These are phyloP conservation scores for Hyperopisus bebe DNA, from an alignment of 2,113 vertebrate species.

Conservation along the genomic window DNA sequence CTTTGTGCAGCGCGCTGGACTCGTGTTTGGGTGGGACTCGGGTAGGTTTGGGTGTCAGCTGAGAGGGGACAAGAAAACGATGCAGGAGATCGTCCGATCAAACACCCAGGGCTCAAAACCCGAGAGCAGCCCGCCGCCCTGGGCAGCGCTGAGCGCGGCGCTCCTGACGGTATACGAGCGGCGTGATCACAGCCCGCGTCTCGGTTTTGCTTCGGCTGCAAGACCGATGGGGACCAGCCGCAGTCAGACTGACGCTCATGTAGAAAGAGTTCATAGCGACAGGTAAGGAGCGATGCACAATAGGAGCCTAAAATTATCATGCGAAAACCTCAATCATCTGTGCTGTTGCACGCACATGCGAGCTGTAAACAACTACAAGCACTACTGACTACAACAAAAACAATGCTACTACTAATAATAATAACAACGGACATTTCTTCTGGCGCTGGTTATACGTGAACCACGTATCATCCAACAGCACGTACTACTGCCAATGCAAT, in stretches of 20 bases:
- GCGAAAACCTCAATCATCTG: background rate
- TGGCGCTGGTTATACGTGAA: background rate
- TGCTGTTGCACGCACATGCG: background rate
- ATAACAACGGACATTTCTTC: background rate
- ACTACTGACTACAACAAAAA: background rate
- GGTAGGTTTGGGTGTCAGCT: background rate
- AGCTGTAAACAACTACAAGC: background rate
- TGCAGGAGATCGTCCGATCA: background rate
- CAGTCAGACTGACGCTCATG: background rate
- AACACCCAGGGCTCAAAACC: background rate
- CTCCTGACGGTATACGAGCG: too few relatives aligned
- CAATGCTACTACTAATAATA: background rate
- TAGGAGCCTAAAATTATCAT: background rate
- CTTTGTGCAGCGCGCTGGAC: background rate
- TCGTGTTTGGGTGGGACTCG: background rate
- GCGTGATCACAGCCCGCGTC: background rate
- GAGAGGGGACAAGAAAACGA: background rate
- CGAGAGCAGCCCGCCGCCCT: background rate
- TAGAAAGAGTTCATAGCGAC: background rate
- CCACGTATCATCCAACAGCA: background rate
- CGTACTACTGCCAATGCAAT: background rate
- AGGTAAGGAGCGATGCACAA: background rate
- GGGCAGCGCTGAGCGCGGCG: too few relatives aligned
- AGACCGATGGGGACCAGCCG: background rate
- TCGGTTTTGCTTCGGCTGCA: background rate